phyloP scores from a whole-genome alignment of 2,113 vertebrate species.

The Charina bottae region DNA sequence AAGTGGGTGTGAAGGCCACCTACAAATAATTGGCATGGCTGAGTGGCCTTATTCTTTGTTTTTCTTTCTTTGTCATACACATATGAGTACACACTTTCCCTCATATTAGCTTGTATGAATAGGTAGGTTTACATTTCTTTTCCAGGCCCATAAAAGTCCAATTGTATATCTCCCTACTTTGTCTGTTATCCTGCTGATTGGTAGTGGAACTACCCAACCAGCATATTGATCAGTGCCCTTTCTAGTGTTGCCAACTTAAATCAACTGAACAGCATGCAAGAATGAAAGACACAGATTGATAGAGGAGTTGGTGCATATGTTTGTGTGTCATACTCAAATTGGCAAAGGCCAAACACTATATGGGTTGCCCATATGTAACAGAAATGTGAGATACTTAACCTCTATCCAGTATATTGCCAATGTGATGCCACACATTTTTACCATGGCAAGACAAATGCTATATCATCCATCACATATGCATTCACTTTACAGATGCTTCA shows the following conservation, averaged over 20 bases:
- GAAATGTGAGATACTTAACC: neutral
- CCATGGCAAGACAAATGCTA: neutral
- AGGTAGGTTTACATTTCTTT: neutral
- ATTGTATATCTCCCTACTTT: neutral
- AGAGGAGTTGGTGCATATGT: too few species aligned
- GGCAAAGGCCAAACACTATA: neutral
- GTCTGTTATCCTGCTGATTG: neutral
- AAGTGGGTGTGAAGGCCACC: neutral
- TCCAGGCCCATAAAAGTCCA: neutral
- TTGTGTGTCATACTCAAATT: neutral
- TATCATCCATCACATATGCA: neutral
- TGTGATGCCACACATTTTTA: neutral
- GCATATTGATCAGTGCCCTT: neutral
- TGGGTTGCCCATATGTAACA: neutral
- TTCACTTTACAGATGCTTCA: neutral
- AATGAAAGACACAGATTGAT: neutral
- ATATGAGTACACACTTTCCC: neutral
- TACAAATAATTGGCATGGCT: neutral
- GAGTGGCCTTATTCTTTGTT: neutral
- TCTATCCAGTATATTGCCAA: neutral
- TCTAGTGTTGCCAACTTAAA: neutral
- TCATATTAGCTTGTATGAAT: neutral
- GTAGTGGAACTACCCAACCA: neutral
- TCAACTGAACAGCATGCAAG: neutral
- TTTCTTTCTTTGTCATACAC: neutral